Percentiles rank a stretch among this genome's conserved stretches.
Evolutionary conservation across 2,113 vertebrate genomes (phyloP).

Genomic region (Meleagris gallopavo): DNA sequence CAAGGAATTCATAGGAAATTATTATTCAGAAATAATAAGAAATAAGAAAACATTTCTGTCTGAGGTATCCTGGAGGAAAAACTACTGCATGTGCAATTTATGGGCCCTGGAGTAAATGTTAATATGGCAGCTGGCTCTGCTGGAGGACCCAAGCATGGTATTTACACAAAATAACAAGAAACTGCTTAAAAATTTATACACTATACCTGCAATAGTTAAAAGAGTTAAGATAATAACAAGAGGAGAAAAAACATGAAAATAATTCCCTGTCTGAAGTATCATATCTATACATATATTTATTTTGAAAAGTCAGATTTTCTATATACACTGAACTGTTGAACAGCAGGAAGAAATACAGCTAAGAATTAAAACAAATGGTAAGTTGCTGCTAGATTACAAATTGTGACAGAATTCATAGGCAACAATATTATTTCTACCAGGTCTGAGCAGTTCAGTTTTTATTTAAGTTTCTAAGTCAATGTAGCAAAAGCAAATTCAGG

Average conservation of each 20-base stretch:
- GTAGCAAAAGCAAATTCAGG: neutral
- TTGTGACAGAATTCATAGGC: neutral
- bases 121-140: neutral
- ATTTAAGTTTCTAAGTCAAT: neutral
- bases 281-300: neutral
- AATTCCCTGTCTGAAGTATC: neutral
- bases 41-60: neutral
- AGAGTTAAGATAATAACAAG: neutral
- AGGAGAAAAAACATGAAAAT: neutral
- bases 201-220: neutral
- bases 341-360: neutral
- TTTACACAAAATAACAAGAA: neutral
- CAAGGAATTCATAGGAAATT: neutral
- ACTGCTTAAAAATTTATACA: neutral
- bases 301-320: neutral
- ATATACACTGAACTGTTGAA: neutral
- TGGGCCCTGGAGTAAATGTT: neutral
- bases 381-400: neutral
- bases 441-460: neutral
- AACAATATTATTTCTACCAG: neutral
- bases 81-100: neutral
- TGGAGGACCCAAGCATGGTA: neutral
- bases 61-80: neutral
- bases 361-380: neutral
- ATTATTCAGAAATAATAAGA: neutral